These are phyloP conservation scores for Fregetta grallaria DNA, from an alignment of 2,113 vertebrate genomes.

Conservation along the genomic window DNA sequence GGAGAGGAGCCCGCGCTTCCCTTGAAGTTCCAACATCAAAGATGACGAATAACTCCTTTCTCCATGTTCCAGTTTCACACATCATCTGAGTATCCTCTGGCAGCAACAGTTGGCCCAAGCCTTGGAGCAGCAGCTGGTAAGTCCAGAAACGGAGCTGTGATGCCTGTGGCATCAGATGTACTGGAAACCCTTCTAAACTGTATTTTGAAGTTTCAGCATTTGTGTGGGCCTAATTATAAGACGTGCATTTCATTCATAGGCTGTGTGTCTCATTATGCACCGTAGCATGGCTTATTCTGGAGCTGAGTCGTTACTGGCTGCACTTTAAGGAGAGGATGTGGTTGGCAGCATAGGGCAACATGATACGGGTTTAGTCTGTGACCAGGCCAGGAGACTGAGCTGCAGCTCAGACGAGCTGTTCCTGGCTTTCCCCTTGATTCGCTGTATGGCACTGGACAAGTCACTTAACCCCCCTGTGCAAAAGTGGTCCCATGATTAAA, in stretches of 20 bases:
- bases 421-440: not conserved
- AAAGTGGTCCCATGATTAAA: not conserved
- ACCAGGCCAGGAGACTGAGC: not conserved
- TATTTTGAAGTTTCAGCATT: conserved; percentile 53
- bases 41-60: conserved; percentile 23
- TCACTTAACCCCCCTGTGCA: not conserved
- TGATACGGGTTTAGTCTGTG: not conserved
- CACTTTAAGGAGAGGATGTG: conserved; percentile 4
- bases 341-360: not conserved
- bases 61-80: not conserved
- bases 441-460: not conserved
- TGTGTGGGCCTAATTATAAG: conserved; percentile 26
- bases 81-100: conserved; percentile 39
- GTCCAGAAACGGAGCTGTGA: conserved; percentile 12
- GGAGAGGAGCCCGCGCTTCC: not conserved
- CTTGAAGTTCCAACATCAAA: conserved; percentile 16
- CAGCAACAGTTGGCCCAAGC: conserved; percentile 21
- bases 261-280: not conserved
- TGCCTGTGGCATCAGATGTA: conserved; percentile 16
- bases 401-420: not conserved
- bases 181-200: conserved; percentile 41
- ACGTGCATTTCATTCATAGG: not conserved
- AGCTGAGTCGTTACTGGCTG: not conserved
- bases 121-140: conserved; percentile 38
- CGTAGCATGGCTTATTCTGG: not conserved